phyloP scores from a whole-genome alignment of 2,113 vertebrate genomes.

The Collichthys lucidus region DNA sequence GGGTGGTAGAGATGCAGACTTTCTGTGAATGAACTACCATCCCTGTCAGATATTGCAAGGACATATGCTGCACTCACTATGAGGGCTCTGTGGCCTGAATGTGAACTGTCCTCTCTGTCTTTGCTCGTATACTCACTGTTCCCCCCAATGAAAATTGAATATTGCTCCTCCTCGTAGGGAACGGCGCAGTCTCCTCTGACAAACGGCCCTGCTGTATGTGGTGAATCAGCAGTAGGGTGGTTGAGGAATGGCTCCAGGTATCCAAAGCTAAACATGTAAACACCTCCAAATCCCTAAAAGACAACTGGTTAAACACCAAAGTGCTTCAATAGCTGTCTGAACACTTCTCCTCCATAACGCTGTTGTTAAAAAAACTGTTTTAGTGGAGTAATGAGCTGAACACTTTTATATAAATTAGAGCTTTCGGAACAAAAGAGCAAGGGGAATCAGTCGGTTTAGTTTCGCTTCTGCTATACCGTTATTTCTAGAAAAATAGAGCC shows the following conservation, averaged over 20 bases:
- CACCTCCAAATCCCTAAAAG: constrained; percentile 23
- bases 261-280: constrained; percentile 57
- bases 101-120: constrained; percentile 32
- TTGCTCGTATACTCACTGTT: constrained; percentile 28
- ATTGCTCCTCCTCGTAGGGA: constrained; percentile 53
- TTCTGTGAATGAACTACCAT: background rate
- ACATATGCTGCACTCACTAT: constrained; percentile 10
- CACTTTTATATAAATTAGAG: background rate
- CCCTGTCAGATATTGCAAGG: constrained; percentile 24
- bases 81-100: constrained; percentile 23
- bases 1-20: constrained; percentile 28
- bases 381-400: constrained; percentile 22
- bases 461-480: background rate
- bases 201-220: constrained; percentile 66
- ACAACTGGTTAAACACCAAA: constrained; percentile 7
- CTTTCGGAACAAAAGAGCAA: background rate
- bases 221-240: constrained; percentile 75
- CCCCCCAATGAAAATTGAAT: constrained; percentile 57
- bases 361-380: constrained; percentile 9
- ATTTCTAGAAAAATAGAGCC: background rate
- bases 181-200: constrained; percentile 67
- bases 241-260: constrained; percentile 59
- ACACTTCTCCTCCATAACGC: constrained; percentile 5
- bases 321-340: constrained; percentile 1
- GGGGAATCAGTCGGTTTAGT: background rate